Conservation (phyloP, 2,797 vertebrate genomes). For the Mormyrops attenuatus region DNA sequence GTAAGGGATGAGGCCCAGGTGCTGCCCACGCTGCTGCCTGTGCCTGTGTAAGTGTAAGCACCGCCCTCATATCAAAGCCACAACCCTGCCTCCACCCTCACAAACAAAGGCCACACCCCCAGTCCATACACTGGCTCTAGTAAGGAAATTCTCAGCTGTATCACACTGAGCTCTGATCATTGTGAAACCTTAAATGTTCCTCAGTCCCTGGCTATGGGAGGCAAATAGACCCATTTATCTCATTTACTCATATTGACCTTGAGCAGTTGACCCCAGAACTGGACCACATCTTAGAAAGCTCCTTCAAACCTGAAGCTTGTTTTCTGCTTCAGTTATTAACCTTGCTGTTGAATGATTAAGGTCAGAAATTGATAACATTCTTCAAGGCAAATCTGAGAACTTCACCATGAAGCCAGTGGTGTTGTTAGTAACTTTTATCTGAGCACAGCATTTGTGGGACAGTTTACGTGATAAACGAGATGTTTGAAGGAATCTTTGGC, state of each 20-base stretch:
- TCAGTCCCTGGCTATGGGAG: background rate
- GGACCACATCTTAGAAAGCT: background rate
- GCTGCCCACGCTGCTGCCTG: conserved; percentile 56
- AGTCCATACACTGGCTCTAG: background rate
- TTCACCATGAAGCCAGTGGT: background rate
- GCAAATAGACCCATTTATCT: background rate
- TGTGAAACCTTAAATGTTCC: background rate
- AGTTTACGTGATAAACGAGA: background rate
- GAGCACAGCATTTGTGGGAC: background rate
- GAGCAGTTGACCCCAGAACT: background rate
- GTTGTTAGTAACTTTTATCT: background rate
- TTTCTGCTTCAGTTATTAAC: background rate
- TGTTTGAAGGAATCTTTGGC: background rate
- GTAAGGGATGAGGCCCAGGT: conserved; percentile 55
- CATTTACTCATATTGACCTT: background rate
- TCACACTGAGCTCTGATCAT: background rate
- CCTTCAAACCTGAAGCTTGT: background rate
- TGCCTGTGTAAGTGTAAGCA: conserved; percentile 64
- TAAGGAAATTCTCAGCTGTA: background rate
- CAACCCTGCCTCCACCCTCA: background rate
- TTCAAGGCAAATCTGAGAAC: background rate
- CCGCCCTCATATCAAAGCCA: background rate
- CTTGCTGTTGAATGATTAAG: background rate
- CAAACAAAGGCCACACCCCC: background rate
- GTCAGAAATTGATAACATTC: background rate